Base-by-base conservation (phyloP, 2,797 vertebrate genomes). In the Rhynchonycteris naso region DNA sequence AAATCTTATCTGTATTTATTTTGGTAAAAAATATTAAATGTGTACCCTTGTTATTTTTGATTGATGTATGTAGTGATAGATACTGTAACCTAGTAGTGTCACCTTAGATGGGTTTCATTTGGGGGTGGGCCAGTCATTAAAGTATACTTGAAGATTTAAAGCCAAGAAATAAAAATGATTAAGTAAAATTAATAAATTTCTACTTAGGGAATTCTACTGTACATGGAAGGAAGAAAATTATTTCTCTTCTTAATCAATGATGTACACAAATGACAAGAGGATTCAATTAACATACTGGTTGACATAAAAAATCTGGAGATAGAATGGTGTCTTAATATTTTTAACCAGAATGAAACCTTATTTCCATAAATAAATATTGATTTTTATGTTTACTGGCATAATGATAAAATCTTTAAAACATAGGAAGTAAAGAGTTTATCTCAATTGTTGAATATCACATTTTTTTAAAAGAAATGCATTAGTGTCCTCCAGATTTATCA, bases 241-340 rank as follows among this genome's bases (percentile, higher is more conserved):
- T 92, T 95, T 91, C 26, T 79, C 26, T 85, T n/a, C 15, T 94
- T 88, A 78, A 95, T 84, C 11, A 5, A 90, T 90, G 47, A 82
- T 72, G 6, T 33, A 76, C 33, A 52, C 7, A 66, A 66, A 94
- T 43, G 35, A 94, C 30, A 84, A 69, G n/a, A 96, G 66, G 19
- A 90, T 87, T 61, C 38, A 90, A 26, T 72, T 68, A 90, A 66
- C 33, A 78, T 4, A 63, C 18, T 10, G 22, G 18, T 11, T 84
- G 54, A 71, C 19, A 88, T 71, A 75, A 54, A 79, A 78, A 65
- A 71, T 71, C 33, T 79, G 7, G 24, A 78, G 58, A 59, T n/a
- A 5, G 13, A 71, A 88, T 93, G 15, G 13, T 94, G 43, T 71
- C 43, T 92, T 14, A 47, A 3, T 47, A 33, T 66, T 10, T 75